Base-by-base conservation (phyloP, 1,140 invertebrate species). In the Drosophila subobscura region DNA sequence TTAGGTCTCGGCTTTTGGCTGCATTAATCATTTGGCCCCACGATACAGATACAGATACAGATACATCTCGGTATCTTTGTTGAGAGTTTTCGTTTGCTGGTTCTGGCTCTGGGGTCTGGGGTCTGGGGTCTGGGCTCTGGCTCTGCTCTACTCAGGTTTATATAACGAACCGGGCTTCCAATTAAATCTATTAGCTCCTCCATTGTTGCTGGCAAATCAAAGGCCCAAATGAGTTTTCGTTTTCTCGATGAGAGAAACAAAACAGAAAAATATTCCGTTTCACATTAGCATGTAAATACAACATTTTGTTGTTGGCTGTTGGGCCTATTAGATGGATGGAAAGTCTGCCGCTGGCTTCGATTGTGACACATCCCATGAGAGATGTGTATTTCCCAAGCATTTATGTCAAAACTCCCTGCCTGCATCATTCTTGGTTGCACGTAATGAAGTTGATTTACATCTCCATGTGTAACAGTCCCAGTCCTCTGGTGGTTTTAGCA, bases 241-340 rank as follows among this genome's bases (percentile, higher is more conserved):
- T 80, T 66, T 53, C 16, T 46, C 44, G 41, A 27, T 20, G 55
- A 50, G 51, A 20, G 16, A 20, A 20, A 20, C 16, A 20, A 40
- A 40, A 53, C 12, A 74, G 66, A 53, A 74, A 74, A 77, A 71
- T 77, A 77, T 77, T 77, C 65, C 52, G 73, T 77, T 77, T 57
- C 65, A 58, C 49, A 77, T 77, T 77, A 77, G 65, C 72, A 77
- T 77, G 57, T 77, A 63, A 76, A 77, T 70, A 71, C 27, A 37
- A 33, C 29, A 25, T 70, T 63, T 55, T 55, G 33, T 37, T 37
- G 3, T 10, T 8, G 8, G 3, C 3, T 8, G 3, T 7, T 33
- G 20, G 51, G 51, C 51, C 66, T 54, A 68, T 68, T 33, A 51
- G 68, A 29, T 40, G 22, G 23, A 4, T 54, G 10, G 67, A 72